phyloP scores from a whole-genome alignment of 2,888 invertebrate genomes.

The Bellardia pandia region DNA sequence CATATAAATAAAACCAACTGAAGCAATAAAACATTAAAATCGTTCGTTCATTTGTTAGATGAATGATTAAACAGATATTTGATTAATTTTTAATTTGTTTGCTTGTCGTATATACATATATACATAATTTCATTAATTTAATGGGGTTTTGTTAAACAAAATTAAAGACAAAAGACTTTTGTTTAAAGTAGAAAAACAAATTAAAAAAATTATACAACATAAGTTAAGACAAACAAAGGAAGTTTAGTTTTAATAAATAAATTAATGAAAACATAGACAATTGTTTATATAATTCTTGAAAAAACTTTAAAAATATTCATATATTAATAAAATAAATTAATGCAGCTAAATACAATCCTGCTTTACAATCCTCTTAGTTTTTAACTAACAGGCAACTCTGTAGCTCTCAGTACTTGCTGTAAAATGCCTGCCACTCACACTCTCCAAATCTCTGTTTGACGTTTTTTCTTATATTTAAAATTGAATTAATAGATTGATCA shows the following conservation, averaged over 20 bases:
- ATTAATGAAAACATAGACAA: no score
- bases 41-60: constrained; percentile 4
- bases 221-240: not conserved
- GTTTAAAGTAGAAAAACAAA: no score
- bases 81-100: constrained; percentile 13
- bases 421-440: not conserved
- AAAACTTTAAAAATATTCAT: no score
- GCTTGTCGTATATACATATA: no score
- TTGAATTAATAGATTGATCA: no score
- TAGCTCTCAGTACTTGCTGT: not conserved
- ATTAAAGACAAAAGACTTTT: not conserved
- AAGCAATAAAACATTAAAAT: constrained; percentile 39
- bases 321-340: no score
- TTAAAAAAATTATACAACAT: not conserved
- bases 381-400: not conserved
- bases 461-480: no score
- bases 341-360: no score
- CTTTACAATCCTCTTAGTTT: no score
- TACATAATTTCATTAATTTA: constrained; percentile 19
- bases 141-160: not conserved
- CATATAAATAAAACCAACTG: constrained; percentile 10
- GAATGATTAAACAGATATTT: constrained; percentile 18
- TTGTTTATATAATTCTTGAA: no score
- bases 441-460: no score
- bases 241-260: no score